These are phyloP conservation scores for Batillaria attramentaria DNA, from an alignment of 1,140 invertebrate species.

Conservation along the genomic window DNA sequence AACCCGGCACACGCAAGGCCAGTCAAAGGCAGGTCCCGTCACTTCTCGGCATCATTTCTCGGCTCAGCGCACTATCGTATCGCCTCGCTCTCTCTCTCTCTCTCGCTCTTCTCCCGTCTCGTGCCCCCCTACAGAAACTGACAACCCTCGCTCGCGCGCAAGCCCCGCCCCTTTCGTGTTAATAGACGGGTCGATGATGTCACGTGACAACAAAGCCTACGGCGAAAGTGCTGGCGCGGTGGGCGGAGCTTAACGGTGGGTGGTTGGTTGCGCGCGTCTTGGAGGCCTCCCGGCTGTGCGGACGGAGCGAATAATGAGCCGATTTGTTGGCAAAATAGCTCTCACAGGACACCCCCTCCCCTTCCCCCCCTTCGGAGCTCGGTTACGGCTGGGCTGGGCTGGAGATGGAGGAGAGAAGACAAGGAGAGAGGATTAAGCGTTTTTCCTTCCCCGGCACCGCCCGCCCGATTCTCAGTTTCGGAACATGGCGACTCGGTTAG, in stretches of 20 bases:
- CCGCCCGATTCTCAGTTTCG: too few relatives aligned
- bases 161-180: slow-evolving; percentile 4
- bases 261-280: background rate
- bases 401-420: too few relatives aligned
- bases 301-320: slow-evolving; percentile 14
- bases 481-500: too few relatives aligned
- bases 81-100: background rate
- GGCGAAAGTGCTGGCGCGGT: background rate
- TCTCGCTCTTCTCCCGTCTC: background rate
- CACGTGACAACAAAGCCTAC: slow-evolving; percentile 7
- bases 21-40: too few relatives aligned
- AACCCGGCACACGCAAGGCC: background rate
- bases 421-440: too few relatives aligned
- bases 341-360: too few relatives aligned
- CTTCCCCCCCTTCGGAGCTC: too few relatives aligned
- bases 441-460: too few relatives aligned
- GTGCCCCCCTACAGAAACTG: background rate
- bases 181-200: background rate
- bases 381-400: too few relatives aligned
- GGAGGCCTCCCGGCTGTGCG: background rate
- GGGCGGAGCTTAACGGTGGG: background rate
- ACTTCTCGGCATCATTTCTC: too few relatives aligned
- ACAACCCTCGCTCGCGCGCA: background rate
- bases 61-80: background rate
- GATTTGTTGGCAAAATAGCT: slow-evolving; percentile 26